phyloP scores from a whole-genome alignment of 2,888 invertebrate species.

The Cataglyphis altisquamis region DNA sequence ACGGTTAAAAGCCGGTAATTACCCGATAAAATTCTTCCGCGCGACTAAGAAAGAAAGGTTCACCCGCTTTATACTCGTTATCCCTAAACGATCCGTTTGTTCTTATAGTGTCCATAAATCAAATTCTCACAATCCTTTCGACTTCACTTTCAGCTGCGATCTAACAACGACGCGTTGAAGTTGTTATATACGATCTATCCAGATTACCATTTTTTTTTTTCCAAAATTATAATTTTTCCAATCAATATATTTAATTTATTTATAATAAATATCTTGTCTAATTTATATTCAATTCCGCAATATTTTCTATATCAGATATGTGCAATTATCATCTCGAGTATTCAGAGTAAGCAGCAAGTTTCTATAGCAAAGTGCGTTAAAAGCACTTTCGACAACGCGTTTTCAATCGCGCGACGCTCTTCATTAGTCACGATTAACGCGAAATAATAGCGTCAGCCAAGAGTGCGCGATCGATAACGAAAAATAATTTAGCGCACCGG shows the following conservation, averaged over 20 bases:
- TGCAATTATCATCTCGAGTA: background rate
- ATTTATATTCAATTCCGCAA: background rate
- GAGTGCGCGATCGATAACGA: slow-evolving; percentile 46
- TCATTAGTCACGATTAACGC: slow-evolving; percentile 49
- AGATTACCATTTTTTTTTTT: background rate
- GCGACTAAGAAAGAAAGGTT: slow-evolving; percentile 46
- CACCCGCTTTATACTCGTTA: slow-evolving; percentile 47
- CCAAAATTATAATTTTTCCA: background rate
- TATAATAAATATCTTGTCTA: background rate
- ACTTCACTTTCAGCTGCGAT: background rate
- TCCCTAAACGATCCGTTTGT: slow-evolving; percentile 49
- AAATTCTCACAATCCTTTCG: slow-evolving; percentile 34
- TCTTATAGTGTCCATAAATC: slow-evolving; percentile 31
- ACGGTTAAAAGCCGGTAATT: slow-evolving; percentile 67
- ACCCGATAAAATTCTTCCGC: slow-evolving; percentile 57
- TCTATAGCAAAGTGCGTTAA: background rate
- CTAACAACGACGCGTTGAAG: background rate
- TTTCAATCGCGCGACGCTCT: slow-evolving; percentile 47
- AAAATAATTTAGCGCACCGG: slow-evolving; percentile 48
- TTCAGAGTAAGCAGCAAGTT: background rate
- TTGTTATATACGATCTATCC: slow-evolving; percentile 47
- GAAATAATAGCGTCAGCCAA: slow-evolving; percentile 36
- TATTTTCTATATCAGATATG: background rate
- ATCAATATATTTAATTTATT: background rate
- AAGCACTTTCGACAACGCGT: slow-evolving; percentile 1